Conservation (phyloP, 2,797 vertebrate species). For the Decapterus maruadsi region DNA sequence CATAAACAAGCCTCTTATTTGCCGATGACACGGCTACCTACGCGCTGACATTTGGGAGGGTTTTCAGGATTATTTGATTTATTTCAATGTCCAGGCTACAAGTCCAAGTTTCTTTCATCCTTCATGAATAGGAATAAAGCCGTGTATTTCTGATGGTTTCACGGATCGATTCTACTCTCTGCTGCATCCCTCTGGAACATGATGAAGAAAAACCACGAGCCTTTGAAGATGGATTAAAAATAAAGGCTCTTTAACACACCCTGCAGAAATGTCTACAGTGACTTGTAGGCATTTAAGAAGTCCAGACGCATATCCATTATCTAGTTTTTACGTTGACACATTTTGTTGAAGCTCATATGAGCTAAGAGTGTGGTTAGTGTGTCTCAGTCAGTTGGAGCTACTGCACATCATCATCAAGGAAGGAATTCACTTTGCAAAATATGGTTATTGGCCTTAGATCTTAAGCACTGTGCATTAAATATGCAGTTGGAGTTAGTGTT, state of each 20-base stretch:
- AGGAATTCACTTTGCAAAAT: background rate
- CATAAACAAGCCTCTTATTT: conserved; percentile 32
- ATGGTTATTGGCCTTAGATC: background rate
- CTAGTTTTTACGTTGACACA: background rate
- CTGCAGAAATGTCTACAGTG: background rate
- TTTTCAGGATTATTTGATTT: conserved; percentile 34
- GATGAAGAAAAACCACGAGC: conserved; percentile 8
- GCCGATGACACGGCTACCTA: background rate
- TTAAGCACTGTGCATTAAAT: background rate
- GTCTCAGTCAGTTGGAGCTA: background rate
- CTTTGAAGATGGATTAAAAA: conserved; percentile 44
- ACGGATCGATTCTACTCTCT: conserved; percentile 10
- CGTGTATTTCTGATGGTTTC: background rate
- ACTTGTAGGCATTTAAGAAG: background rate
- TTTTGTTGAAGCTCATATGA: conserved; percentile 7
- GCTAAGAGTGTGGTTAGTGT: background rate
- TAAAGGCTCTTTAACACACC: conserved; percentile 12
- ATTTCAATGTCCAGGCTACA: conserved; percentile 3
- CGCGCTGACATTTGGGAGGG: conserved; percentile 16
- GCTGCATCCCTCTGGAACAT: background rate
- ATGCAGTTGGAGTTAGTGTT: background rate
- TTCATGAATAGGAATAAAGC: background rate
- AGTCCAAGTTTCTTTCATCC: background rate
- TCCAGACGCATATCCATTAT: background rate
- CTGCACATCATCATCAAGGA: background rate